A percentile compares a stretch with the other conserved stretches of the same genome.
These are phyloP conservation scores for Toxotes chatareus DNA, from an alignment of 2,113 vertebrate species.

Conservation along the genomic window DNA sequence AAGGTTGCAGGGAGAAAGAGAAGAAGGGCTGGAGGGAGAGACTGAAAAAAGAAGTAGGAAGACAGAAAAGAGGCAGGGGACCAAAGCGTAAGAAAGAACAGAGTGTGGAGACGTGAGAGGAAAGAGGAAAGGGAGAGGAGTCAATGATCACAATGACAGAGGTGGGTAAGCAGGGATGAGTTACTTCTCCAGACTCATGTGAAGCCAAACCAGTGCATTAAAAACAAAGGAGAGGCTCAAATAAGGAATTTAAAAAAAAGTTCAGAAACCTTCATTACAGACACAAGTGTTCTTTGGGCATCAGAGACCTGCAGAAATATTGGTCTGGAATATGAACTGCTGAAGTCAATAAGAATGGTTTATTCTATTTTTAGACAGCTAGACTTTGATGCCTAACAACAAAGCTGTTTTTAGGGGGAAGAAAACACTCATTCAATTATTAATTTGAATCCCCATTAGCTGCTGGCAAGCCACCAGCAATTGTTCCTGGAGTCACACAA, in stretches of 20 bases:
- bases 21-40: slow-evolving; percentile 17
- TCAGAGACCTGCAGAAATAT: slow-evolving; percentile 57
- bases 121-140: slow-evolving; percentile 25
- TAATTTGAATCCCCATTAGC: slow-evolving; percentile 58
- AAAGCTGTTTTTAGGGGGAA: slow-evolving; percentile 38
- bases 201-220: slow-evolving; percentile 20
- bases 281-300: slow-evolving; percentile 44
- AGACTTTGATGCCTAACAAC: slow-evolving; percentile 47
- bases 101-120: slow-evolving; percentile 26
- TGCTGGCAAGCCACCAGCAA: slow-evolving; percentile 38
- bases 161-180: slow-evolving; percentile 16
- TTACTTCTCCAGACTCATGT: slow-evolving; percentile 30
- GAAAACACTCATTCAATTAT: slow-evolving; percentile 44
- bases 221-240: slow-evolving; percentile 36
- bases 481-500: slow-evolving; percentile 46
- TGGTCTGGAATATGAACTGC: slow-evolving; percentile 53
- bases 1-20: slow-evolving; percentile 9
- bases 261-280: slow-evolving; percentile 57
- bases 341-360: slow-evolving; percentile 42
- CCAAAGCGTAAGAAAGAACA: slow-evolving; percentile 13
- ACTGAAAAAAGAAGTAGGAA: background rate
- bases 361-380: slow-evolving; percentile 47
- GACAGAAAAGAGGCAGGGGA: slow-evolving; percentile 35
- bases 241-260: slow-evolving; percentile 40
- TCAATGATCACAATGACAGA: slow-evolving; percentile 16